Evolutionary conservation across 2,113 vertebrate genomes (phyloP).

Genomic region (Corydoras sp.): DNA sequence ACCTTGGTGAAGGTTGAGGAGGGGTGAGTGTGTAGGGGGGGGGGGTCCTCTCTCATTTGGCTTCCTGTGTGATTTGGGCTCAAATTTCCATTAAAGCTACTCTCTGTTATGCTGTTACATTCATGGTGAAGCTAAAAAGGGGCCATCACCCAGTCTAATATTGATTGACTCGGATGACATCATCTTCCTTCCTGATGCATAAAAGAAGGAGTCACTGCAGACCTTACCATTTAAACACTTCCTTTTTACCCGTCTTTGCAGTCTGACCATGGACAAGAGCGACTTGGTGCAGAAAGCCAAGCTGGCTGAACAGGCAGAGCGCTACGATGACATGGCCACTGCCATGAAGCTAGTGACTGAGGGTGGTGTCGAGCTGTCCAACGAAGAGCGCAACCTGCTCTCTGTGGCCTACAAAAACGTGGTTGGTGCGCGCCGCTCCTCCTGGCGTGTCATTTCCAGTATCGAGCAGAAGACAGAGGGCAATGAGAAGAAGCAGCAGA

Average conservation of each 20-base stretch:
- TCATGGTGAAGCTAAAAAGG: no score
- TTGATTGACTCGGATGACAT: no score
- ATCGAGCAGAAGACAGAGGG: conserved; percentile 96
- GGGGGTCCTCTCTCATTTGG: neutral
- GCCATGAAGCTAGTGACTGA: conserved; percentile 96
- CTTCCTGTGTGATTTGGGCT: neutral
- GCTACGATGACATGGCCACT: conserved; percentile 95
- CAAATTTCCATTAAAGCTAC: no score
- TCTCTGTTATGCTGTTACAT: no score
- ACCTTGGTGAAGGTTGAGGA: no score
- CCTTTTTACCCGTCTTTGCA: conserved; percentile 34
- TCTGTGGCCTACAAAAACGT: conserved; percentile 99
- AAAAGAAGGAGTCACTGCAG: no score
- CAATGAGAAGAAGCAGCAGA: conserved; percentile 94
- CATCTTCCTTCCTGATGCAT: no score
- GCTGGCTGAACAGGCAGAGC: conserved; percentile 94
- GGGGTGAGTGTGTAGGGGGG: no score
- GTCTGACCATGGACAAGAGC: conserved; percentile 89
- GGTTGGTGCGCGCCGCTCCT: conserved; percentile 93
- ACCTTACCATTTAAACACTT: neutral
- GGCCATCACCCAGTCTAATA: no score
- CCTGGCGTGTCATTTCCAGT: conserved; percentile 98
- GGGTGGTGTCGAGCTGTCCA: conserved; percentile 86
- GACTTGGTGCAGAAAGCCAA: conserved; percentile 99
- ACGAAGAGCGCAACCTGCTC: conserved; percentile 93